Base-by-base conservation (phyloP, 2,888 invertebrate species). In the Pachydiplax longipennis region DNA sequence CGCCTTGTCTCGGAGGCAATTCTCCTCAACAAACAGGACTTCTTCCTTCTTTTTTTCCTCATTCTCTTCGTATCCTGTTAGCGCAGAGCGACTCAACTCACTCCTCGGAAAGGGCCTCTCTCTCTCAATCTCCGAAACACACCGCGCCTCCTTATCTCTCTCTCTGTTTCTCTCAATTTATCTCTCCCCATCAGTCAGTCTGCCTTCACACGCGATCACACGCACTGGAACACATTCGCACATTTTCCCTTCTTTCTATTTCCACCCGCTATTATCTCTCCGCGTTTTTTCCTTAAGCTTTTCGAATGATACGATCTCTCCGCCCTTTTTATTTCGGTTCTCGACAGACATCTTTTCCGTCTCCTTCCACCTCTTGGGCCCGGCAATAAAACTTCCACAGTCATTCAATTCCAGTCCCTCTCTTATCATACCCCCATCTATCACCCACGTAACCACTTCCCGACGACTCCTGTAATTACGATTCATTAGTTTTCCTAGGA, bases 361-460 rank as follows among this genome's bases (percentile, higher is more conserved):
- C 73, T 40, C 65, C 80, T 83, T 90, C 48, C 65, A 65, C 90
- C 90, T 82, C 61, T 31, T 90, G 40, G 82, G 80, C 73, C 44
- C 4, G 53, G 53, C 53, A 53, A 53, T 53, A 53, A 53, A 53
- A 53, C 53, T 53, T 18, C 53, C 73, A 25, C 13, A 73, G 12
- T 25, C 73, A 25, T 25, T 73, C 31, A 73, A 73, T 73, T 73
- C 73, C n/a, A 10, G n/a, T 65, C 65, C 73, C 12, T 25, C 73
- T 87, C 90, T 83, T 80, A 53, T 53, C 80, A 73, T 48, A 61
- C 83, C 25, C 35, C 80, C 90, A 58, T 90, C 90, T 73, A 53
- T 90, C 40, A 80, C 80, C 80, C 80, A 31, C 81, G 8, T 37
- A 15, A 44, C 61, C 25, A 82, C 90, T 44, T 44, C 44, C 44